Percentiles rank a stretch among this genome's conserved stretches.
Evolutionary conservation across 2,113 vertebrate genomes (phyloP).

Genomic region (Plecotus auritus): DNA sequence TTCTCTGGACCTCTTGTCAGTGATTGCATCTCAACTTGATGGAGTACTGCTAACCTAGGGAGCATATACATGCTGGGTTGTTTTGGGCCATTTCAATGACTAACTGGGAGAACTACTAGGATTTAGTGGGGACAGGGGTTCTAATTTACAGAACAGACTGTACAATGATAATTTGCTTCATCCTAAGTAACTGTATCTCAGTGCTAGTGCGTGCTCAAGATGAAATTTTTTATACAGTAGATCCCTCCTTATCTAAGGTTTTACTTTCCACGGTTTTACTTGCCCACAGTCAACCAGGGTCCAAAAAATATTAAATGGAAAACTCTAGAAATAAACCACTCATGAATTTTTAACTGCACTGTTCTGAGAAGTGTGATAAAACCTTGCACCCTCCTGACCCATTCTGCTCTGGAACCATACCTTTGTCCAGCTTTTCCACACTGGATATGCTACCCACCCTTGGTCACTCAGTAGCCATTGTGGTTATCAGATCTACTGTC

Average conservation of each 20-base stretch:
- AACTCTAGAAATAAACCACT: background rate
- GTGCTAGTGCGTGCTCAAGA: background rate
- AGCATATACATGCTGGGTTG: fast-evolving
- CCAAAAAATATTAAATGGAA: background rate
- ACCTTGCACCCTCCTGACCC: background rate
- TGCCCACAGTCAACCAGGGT: background rate
- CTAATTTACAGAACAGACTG: background rate
- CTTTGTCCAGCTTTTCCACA: background rate
- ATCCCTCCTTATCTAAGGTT: background rate
- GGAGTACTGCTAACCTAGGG: background rate
- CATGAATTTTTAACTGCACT: background rate
- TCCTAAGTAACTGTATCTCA: background rate
- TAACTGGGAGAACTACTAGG: background rate
- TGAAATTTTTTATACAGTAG: background rate
- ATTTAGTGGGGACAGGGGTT: background rate
- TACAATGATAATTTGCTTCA: background rate
- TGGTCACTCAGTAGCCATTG: background rate
- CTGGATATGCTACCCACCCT: too few relatives aligned
- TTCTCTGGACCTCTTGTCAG: background rate
- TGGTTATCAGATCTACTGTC: background rate
- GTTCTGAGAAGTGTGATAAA: background rate
- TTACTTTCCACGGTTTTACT: background rate
- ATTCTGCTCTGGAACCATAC: background rate
- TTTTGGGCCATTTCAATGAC: background rate
- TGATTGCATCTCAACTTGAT: background rate